phyloP scores from a whole-genome alignment of 2,113 vertebrate genomes.

The Chitala chitala region DNA sequence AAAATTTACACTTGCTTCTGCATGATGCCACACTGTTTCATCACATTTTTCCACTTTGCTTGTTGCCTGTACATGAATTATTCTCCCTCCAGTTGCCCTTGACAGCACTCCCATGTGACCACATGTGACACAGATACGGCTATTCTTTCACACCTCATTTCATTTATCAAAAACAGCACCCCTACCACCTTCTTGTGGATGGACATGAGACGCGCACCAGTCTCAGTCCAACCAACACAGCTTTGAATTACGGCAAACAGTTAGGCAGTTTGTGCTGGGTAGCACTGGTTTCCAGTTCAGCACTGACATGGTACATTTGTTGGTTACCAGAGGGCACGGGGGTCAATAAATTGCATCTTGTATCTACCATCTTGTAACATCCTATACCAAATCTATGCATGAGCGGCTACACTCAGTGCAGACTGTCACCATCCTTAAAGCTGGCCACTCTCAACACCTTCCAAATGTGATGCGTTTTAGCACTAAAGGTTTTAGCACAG shows the following conservation, averaged over 20 bases:
- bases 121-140: not conserved
- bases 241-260: slow-evolving; percentile 36
- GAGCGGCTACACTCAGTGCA: not conserved
- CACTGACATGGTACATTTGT: not conserved
- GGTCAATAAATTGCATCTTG: not conserved
- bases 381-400: too few relatives aligned
- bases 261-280: slow-evolving; percentile 43
- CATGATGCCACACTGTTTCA: not conserved
- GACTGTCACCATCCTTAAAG: not conserved
- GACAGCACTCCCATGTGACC: not conserved
- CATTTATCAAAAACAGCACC: slow-evolving; percentile 50
- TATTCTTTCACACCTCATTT: slow-evolving; percentile 43
- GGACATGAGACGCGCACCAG: slow-evolving; percentile 42
- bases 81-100: not conserved
- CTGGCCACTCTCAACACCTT: slow-evolving; percentile 3
- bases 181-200: slow-evolving; percentile 33
- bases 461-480: slow-evolving; percentile 33
- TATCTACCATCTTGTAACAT: too few relatives aligned
- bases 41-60: not conserved
- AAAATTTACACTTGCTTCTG: not conserved
- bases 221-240: slow-evolving; percentile 34
- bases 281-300: slow-evolving; percentile 9
- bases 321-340: not conserved
- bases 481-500: slow-evolving; percentile 40
- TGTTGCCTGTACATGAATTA: not conserved